Base-by-base conservation (phyloP, 2,888 invertebrate species). In the Ophioninae sp. region DNA sequence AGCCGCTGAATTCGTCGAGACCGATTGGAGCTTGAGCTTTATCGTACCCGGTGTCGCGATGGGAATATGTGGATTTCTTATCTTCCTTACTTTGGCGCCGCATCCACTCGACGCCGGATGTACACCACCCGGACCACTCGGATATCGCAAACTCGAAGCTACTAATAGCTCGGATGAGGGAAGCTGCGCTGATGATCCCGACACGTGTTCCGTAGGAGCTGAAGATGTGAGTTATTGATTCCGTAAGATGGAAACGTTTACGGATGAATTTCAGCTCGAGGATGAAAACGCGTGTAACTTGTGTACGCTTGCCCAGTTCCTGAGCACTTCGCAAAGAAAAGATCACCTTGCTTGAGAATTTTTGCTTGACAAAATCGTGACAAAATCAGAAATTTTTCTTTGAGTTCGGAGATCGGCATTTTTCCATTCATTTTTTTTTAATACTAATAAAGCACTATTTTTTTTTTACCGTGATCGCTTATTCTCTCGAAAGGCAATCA, bases 21-120 rank as follows among this genome's bases (percentile, higher is more conserved):
- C 92, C 0, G 96, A 98, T 92, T 99, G 99, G 99, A 96, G 97
- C 0, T 93, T 97, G 73, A 98, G 98, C 44, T 99, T 99, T 93
- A 96, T 98, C 69, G 96, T 98, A 87, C 99, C 99, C 7, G 98
- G 97, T 22, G 93, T 96, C 69, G 96, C 97, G 87, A 98, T 98
- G 93, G 96, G 95, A 1, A 87, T 93, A 0, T 93, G 94, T 30
- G 98, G 96, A 1, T 95, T 96, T 83, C 80, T 97, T 0, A 94
- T 98, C 71, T 98, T 98, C 93, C 93, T 98, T 82, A 96, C 98
- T 90, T 93, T 99, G 51, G 96, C 96, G 1, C 96, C 97, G n/a
- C 96, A 96, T 89, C 98, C 98, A 0, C 93, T 94, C 76, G 95
- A 96, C 87, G 96, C 98, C 69, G 97, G 97, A 0, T 94, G 96